Evolutionary conservation across 2,797 vertebrate species (phyloP).

Genomic region (Delichon dasypus): DNA sequence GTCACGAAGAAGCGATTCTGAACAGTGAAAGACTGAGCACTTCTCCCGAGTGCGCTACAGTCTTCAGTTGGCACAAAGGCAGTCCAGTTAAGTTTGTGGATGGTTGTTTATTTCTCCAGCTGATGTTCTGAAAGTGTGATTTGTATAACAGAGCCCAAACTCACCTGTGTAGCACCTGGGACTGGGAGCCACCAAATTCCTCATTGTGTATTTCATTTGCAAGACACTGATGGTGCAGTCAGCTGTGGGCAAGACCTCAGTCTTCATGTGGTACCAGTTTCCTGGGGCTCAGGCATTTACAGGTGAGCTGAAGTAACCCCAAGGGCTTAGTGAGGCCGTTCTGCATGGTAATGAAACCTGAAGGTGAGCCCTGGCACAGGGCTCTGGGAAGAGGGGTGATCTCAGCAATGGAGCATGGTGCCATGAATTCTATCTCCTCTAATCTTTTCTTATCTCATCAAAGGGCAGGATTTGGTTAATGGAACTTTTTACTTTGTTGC

Average conservation of each 20-base stretch:
- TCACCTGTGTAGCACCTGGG: not conserved
- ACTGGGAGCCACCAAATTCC: not conserved
- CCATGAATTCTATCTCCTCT: not conserved
- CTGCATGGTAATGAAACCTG: accelerated
- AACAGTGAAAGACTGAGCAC: not conserved
- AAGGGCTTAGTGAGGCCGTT: not conserved
- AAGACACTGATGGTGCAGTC: not conserved
- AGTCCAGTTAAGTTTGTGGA: not conserved
- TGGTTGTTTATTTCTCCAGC: not conserved
- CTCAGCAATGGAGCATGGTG: not conserved
- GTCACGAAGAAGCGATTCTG: conserved; percentile 8
- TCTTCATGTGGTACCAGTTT: not conserved
- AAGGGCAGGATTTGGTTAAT: not conserved
- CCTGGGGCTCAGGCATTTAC: not conserved
- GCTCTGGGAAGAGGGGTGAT: not conserved
- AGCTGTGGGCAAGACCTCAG: not conserved
- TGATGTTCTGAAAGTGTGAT: not conserved
- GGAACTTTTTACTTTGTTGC: not conserved
- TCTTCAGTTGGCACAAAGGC: not conserved
- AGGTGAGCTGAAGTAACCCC: not conserved
- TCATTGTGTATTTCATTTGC: not conserved
- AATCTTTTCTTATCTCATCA: not conserved
- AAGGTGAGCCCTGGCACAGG: not conserved
- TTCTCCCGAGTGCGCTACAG: not conserved
- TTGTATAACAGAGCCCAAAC: not conserved